Percentiles rank a stretch among this genome's conserved stretches.
phyloP scores from a whole-genome alignment of 2,797 vertebrate genomes.

The Lacerta agilis region DNA sequence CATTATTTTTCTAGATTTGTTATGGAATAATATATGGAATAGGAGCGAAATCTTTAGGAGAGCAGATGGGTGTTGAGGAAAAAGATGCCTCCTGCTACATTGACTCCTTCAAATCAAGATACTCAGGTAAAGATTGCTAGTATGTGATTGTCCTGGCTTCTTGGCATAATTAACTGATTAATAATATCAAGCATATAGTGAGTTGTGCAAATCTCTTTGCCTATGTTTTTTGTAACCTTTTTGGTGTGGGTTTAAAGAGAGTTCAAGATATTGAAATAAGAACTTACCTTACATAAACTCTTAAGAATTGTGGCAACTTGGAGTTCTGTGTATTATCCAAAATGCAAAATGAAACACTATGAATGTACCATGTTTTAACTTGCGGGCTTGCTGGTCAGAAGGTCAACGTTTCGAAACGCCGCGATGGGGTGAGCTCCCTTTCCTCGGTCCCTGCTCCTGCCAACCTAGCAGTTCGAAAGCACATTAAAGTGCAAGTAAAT shows the following conservation, averaged over 20 bases:
- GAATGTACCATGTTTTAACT: not conserved
- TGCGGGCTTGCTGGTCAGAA: no score
- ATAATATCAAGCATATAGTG: slow-evolving; percentile 4
- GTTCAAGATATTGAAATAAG: not conserved
- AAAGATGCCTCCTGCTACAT: slow-evolving; percentile 92
- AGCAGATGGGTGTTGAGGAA: slow-evolving; percentile 95
- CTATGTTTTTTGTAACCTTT: not conserved
- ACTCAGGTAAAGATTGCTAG: slow-evolving; percentile 82
- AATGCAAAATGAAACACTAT: not conserved
- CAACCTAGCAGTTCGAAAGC: no score
- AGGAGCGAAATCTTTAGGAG: slow-evolving; percentile 93
- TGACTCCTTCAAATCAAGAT: slow-evolving; percentile 95
- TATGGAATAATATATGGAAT: slow-evolving; percentile 99
- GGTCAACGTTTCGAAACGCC: no score
- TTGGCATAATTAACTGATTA: not conserved
- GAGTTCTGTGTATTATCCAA: not conserved
- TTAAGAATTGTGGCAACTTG: not conserved
- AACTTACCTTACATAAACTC: not conserved
- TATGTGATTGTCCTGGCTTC: not conserved
- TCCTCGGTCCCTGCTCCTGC: no score
- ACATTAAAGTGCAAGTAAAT: no score
- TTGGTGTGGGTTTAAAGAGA: not conserved
- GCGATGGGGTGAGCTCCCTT: no score
- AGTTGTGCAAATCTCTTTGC: not conserved
- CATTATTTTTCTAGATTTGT: slow-evolving; percentile 86